Evolutionary conservation across 2,797 vertebrate genomes (phyloP).

Genomic region (Spinus pinus): DNA sequence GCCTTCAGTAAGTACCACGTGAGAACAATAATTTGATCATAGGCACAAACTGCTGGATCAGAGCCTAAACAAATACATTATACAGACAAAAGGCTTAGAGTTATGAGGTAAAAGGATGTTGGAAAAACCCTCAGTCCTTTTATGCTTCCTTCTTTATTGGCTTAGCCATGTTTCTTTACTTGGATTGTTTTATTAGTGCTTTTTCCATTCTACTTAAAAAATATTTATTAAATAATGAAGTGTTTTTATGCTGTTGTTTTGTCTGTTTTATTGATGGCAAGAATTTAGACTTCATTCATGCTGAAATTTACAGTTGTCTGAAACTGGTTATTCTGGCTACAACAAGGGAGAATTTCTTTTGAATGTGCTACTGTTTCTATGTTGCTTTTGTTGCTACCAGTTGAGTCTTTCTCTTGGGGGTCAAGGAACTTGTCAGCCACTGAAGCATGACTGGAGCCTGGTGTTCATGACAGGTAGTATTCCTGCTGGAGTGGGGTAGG

Average conservation of each 20-base stretch:
- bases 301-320: background rate
- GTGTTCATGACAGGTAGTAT: background rate
- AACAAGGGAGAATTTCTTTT: background rate
- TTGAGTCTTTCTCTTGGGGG: conserved; percentile 5
- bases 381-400: conserved; percentile 9
- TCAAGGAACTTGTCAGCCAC: conserved; percentile 17
- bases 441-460: background rate
- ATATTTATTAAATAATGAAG: background rate
- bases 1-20: background rate
- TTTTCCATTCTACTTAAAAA: background rate
- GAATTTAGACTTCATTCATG: background rate
- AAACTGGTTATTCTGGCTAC: conserved; percentile 28
- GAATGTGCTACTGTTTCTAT: background rate
- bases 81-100: background rate
- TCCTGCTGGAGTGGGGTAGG: background rate
- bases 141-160: background rate
- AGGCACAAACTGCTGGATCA: background rate
- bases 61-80: background rate
- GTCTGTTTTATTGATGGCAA: background rate
- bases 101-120: background rate
- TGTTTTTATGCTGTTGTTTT: background rate
- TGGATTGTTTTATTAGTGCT: background rate
- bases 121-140: background rate
- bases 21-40: background rate
- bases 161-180: background rate